Evolutionary conservation across 2,113 vertebrate genomes (phyloP), one percentile per base, ranked within the genome.

Genomic region (Chauna torquata): DNA sequence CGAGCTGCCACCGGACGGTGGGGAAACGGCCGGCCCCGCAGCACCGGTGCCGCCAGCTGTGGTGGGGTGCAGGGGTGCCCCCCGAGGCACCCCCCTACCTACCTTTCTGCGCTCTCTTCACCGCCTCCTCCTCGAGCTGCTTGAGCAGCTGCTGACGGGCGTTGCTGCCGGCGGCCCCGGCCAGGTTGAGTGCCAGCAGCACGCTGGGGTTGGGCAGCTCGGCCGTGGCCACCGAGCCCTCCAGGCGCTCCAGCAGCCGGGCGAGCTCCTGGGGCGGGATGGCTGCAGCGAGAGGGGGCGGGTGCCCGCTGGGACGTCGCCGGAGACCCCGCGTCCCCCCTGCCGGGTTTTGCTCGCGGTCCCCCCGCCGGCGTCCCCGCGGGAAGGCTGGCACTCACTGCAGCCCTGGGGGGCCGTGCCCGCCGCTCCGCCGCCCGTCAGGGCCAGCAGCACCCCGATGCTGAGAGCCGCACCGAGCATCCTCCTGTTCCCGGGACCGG

Each of bases 151-250:
- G 25, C 50, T 91, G 72, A 74, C 50, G 70, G 27, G 42, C 4
- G 2, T 22, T 12, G 5, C 8, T 1, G 2, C 3, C 19, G 2
- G 7, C 42, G 72, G 64, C 58, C 11, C 95, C 86, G 0, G 71
- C 98, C 96, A 98, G 77, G 66, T 96, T 98, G 96, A 98, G 76
- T 83, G 98, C 98, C 55, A 98, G 95, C 78, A 98, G 93, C 72
- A 98, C 1, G 4, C 98, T 98, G 93, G 98, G 98, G 47, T 98
- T 97, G 0, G 97, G 91, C 0, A 3, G 5, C 30, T 17, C 12
- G 0, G 89, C 58, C 11, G 0, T 1, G 3, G 11, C 28, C 44
- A 95, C 91, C 0, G 97, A 97, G 3, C 6, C 66, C 50, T 96
- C 96, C 98, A 98, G 58, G 34, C 23, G 69, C 5, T 8, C 40